These are phyloP conservation scores for Mechanitis messenoides DNA, from an alignment of 2,888 invertebrate genomes.

Conservation along the genomic window DNA sequence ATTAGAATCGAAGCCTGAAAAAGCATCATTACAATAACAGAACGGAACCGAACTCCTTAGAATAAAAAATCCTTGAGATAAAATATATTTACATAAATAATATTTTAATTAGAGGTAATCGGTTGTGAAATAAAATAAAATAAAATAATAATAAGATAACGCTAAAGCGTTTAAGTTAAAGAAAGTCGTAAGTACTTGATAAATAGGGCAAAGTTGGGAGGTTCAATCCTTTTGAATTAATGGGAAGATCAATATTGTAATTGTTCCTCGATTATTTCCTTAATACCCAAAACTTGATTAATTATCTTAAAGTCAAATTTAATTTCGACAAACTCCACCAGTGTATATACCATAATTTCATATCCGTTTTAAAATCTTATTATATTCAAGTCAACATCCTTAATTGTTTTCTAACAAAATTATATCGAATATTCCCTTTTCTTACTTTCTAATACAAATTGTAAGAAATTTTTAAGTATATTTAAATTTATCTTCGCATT, in stretches of 20 bases:
- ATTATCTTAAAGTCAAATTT: constrained; percentile 33
- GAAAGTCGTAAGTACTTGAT: constrained; percentile 8
- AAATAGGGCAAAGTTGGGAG: constrained; percentile 22
- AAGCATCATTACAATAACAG: no score
- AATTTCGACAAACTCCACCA: constrained; percentile 32
- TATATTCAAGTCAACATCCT: background rate
- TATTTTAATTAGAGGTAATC: no score
- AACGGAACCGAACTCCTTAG: no score
- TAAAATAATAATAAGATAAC: no score
- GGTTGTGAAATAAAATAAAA: no score
- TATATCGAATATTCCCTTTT: background rate
- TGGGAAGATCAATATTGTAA: constrained; percentile 40
- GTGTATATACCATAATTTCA: constrained; percentile 28
- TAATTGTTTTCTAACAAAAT: background rate
- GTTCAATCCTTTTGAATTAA: constrained; percentile 35
- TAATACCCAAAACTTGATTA: constrained; percentile 40
- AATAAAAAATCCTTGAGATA: no score
- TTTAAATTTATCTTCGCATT: background rate
- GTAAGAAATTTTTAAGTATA: no score
- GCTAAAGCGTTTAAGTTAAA: background rate
- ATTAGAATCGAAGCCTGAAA: no score
- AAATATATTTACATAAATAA: no score
- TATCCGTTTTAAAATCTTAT: constrained; percentile 3
- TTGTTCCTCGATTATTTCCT: constrained; percentile 43
- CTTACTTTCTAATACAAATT: no score